These are phyloP conservation scores for Zaprionus africanus DNA, from an alignment of 1,140 invertebrate genomes.

Conservation along the genomic window DNA sequence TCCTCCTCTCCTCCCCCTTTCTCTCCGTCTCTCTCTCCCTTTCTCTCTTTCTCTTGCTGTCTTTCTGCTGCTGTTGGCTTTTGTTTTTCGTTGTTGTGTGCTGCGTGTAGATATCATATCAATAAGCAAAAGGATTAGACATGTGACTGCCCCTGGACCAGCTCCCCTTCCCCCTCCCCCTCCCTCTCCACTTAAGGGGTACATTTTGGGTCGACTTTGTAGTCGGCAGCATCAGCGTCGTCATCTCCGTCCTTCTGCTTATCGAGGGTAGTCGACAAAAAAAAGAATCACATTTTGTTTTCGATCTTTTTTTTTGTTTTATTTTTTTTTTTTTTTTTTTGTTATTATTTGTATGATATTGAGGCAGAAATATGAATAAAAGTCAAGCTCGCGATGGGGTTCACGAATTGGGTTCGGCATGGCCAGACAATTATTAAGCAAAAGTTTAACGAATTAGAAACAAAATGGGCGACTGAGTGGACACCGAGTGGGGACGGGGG, in stretches of 20 bases:
- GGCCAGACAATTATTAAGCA: constrained; percentile 80
- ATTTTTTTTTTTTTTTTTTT: constrained; percentile 22
- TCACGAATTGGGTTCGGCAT: constrained; percentile 40
- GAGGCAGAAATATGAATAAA: constrained; percentile 65
- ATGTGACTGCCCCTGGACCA: constrained; percentile 68
- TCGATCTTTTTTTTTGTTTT: not conserved
- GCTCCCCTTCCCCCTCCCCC: not conserved
- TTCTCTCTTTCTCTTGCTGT: constrained; percentile 1
- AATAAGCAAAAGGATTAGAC: constrained; percentile 83
- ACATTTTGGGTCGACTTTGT: constrained; percentile 56
- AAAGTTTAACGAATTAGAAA: constrained; percentile 83
- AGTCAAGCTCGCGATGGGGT: constrained; percentile 54
- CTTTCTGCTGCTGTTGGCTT: constrained; percentile 9
- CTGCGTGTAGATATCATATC: constrained; percentile 79
- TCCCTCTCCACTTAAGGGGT: constrained; percentile 27
- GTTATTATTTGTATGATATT: constrained; percentile 51
- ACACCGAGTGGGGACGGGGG: constrained; percentile 14
- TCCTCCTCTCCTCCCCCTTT: constrained; percentile 1
- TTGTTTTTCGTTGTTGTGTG: constrained; percentile 31
- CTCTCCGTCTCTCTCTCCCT: constrained; percentile 1
- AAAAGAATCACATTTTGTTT: constrained; percentile 46
- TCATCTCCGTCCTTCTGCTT: constrained; percentile 44
- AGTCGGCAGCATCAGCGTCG: constrained; percentile 40
- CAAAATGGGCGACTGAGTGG: constrained; percentile 50
- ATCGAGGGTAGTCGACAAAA: constrained; percentile 53